These are phyloP conservation scores for Myotis pilosus DNA, from an alignment of 2,797 vertebrate genomes.

Conservation along the genomic window DNA sequence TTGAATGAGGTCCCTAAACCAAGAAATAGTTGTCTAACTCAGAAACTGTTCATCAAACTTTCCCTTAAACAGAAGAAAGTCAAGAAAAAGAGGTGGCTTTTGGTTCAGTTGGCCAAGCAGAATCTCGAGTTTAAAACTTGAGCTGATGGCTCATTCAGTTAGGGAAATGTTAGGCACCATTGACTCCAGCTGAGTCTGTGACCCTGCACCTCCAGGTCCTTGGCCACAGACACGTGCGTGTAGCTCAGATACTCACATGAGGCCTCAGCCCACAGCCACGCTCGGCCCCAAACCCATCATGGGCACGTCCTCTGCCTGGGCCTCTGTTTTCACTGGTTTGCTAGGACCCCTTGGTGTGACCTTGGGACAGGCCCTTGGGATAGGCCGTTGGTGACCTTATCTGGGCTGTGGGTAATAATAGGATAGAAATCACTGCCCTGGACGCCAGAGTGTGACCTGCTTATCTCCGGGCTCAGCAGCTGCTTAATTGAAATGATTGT, in stretches of 20 bases:
- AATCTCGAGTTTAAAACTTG: background rate
- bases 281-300: rapidly evolving
- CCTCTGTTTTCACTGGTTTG: background rate
- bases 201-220: background rate
- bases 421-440: constrained; percentile 9
- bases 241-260: rapidly evolving
- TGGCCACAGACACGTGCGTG: rapidly evolving
- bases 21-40: background rate
- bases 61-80: background rate
- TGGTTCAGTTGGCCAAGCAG: background rate
- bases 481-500: background rate
- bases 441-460: background rate
- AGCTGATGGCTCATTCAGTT: too few species aligned
- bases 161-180: rapidly evolving
- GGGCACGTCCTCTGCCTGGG: background rate
- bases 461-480: constrained; percentile 45
- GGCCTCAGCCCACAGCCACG: background rate
- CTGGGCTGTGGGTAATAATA: constrained; percentile 55
- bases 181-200: rapidly evolving
- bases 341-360: background rate
- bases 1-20: background rate
- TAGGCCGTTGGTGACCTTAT: background rate
- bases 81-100: background rate
- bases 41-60: background rate
- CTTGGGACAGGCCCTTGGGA: background rate